Conservation (phyloP, 30 jellyfish, hydroid and myxozoan species). For the Pseudorhiza aurosa region DNA sequence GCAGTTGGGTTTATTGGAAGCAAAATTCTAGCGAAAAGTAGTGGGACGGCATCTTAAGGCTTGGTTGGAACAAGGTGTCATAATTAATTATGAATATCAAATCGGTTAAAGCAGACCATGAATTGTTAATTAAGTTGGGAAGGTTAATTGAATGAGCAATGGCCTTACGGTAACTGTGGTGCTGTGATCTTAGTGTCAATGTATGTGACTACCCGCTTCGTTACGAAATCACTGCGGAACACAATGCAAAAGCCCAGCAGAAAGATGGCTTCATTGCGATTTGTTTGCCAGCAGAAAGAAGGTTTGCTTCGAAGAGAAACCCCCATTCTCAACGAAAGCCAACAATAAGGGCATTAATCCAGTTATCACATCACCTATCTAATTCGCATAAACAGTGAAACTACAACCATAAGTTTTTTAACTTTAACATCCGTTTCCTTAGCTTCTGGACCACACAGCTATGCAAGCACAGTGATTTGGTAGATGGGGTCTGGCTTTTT, state of each 20-base stretch:
- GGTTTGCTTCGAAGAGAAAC: too few species aligned
- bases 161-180: background rate
- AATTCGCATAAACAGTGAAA: too few species aligned
- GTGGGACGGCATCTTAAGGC: too few species aligned
- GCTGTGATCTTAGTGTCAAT: slow-evolving; percentile 6
- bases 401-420: too few species aligned
- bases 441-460: too few species aligned
- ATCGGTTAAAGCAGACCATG: background rate
- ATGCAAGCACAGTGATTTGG: too few species aligned
- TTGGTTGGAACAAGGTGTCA: too few species aligned
- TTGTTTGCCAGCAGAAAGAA: too few species aligned
- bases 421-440: too few species aligned
- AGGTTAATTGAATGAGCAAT: background rate
- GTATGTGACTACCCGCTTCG: slow-evolving; percentile 15
- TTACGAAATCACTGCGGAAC: background rate
- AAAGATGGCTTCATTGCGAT: background rate
- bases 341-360: background rate
- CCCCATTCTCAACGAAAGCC: background rate
- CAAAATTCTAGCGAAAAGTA: too few species aligned
- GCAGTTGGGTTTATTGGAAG: background rate
- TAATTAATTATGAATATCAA: background rate
- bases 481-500: too few species aligned
- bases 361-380: too few species aligned
- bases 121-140: background rate
- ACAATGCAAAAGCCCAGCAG: background rate